Percentiles rank a stretch among this genome's conserved stretches.
Evolutionary conservation across 1,140 invertebrate genomes (phyloP).

Genomic region (Drosophila sulfurigaster): DNA sequence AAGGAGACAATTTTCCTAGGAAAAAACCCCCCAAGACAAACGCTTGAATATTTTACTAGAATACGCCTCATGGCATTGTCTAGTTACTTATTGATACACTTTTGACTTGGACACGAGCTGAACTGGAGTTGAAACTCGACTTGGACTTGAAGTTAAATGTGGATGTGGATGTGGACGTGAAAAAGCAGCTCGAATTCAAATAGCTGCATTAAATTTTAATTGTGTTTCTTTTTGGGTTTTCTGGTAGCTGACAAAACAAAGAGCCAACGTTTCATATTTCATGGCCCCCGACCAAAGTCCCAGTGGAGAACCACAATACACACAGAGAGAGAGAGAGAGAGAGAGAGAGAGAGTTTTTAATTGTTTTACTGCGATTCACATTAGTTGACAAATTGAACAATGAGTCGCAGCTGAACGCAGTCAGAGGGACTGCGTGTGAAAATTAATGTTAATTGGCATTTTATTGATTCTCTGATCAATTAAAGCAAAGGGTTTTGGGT

Average conservation of each 20-base stretch:
- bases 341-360: constrained; percentile 34
- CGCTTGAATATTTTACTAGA: constrained; percentile 45
- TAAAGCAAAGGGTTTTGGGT: constrained; percentile 6
- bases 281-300: constrained; percentile 1
- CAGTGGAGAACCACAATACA: constrained; percentile 15
- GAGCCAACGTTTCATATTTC: constrained; percentile 53
- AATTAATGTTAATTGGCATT: constrained; percentile 63
- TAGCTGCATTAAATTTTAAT: constrained; percentile 60
- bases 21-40: constrained; percentile 33
- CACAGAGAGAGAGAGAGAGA: too few species aligned
- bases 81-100: constrained; percentile 21
- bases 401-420: constrained; percentile 24
- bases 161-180: constrained; percentile 10
- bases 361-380: constrained; percentile 62
- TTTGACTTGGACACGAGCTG: constrained; percentile 11
- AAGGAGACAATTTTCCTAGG: constrained; percentile 41
- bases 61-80: constrained; percentile 20
- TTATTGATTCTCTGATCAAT: constrained; percentile 66
- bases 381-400: constrained; percentile 68
- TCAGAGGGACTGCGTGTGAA: constrained; percentile 55
- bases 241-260: constrained; percentile 54
- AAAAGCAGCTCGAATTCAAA: constrained; percentile 39
- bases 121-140: neutral
- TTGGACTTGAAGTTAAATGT: constrained; percentile 4
- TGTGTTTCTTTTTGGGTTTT: constrained; percentile 31